A percentile compares a stretch with the other conserved stretches of the same genome.
Evolutionary conservation across 2,113 vertebrate species (phyloP).

Genomic region (Edolisoma coerulescens): DNA sequence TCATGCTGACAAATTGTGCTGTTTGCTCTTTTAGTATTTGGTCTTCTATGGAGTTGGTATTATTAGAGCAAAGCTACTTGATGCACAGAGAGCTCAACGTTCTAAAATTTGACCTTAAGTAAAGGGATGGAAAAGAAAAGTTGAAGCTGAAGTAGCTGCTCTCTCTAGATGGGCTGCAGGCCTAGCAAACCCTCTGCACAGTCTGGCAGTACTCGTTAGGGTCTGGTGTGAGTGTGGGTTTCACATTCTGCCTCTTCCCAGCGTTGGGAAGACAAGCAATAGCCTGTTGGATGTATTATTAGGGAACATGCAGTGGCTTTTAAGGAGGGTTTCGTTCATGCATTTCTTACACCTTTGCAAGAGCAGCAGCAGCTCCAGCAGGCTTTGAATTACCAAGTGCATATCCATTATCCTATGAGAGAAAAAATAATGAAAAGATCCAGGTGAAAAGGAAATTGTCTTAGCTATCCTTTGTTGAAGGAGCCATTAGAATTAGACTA

Average conservation of each 20-base stretch:
- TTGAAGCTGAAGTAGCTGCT: background rate
- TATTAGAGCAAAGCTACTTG: background rate
- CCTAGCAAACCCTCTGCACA: background rate
- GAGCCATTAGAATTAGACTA: background rate
- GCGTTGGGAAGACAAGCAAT: background rate
- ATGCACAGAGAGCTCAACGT: background rate
- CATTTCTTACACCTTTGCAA: background rate
- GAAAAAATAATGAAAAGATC: background rate
- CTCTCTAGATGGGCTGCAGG: background rate
- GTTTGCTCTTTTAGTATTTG: slow-evolving; percentile 9
- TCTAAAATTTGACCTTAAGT: slow-evolving; percentile 2
- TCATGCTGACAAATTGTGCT: slow-evolving; percentile 6
- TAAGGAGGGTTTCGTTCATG: background rate
- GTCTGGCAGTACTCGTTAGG: background rate
- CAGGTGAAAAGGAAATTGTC: background rate
- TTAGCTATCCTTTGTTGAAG: background rate
- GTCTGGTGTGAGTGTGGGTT: background rate
- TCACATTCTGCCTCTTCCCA: background rate
- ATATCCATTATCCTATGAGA: background rate
- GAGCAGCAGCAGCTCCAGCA: background rate
- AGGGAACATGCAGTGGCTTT: background rate
- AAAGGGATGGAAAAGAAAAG: background rate
- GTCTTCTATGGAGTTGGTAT: slow-evolving; percentile 4
- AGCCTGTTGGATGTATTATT: background rate
- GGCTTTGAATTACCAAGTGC: background rate